Evolutionary conservation across 92 coral and sea anemone genomes (phyloP).

Genomic region (Diadumene lineata): DNA sequence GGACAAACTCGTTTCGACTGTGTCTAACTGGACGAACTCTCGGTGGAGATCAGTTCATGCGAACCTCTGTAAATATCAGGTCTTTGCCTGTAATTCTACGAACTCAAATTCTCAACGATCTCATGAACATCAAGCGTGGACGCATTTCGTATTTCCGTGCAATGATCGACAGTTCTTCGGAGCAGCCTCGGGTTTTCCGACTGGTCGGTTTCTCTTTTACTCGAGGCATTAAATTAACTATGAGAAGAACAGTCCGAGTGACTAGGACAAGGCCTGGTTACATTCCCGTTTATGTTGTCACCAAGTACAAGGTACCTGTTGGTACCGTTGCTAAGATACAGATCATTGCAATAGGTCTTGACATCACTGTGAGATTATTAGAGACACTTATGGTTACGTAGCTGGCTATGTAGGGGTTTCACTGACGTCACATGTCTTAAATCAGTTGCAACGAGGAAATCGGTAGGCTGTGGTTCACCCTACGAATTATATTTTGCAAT

Average conservation of each 20-base stretch:
- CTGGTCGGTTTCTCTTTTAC: conserved; percentile 16
- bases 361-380: conserved; percentile 7
- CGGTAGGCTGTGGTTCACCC: too few species aligned
- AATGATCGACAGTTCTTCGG: conserved; percentile 24
- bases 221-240: conserved; percentile 18
- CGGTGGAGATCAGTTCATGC: conserved; percentile 43
- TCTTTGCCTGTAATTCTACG: conserved; percentile 17
- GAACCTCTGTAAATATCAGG: conserved; percentile 53
- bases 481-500: too few species aligned
- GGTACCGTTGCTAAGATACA: conserved; percentile 31
- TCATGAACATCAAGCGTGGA: conserved; percentile 37
- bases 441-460: too few species aligned
- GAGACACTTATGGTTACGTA: conserved; percentile 15
- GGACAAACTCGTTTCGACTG: conserved; percentile 40
- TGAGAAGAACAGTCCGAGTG: conserved; percentile 26
- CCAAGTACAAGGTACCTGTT: conserved; percentile 19
- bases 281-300: conserved; percentile 32
- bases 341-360: conserved; percentile 15
- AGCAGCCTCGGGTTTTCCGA: conserved; percentile 14
- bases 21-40: conserved; percentile 47
- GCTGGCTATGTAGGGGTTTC: too few species aligned
- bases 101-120: conserved; percentile 24
- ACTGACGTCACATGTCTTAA: too few species aligned
- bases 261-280: conserved; percentile 24
- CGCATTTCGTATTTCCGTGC: conserved; percentile 21